phyloP scores from a whole-genome alignment of 2,113 vertebrate genomes.

The Eclectus roratus region DNA sequence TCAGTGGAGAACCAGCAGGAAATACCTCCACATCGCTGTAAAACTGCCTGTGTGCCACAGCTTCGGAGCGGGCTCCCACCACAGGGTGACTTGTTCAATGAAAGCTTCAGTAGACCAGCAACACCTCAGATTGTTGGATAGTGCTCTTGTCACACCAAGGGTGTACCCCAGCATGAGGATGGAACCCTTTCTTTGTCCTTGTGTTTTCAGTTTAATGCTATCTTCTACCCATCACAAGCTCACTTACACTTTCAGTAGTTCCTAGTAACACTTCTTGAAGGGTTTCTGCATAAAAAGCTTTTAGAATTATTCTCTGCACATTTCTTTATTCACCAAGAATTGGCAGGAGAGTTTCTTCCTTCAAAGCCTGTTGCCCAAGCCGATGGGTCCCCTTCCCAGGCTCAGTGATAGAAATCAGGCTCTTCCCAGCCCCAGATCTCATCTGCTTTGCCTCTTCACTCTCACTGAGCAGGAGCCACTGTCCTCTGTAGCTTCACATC shows the following conservation, averaged over 20 bases:
- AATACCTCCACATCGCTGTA: neutral
- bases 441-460: neutral
- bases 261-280: neutral
- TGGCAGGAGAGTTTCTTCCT: neutral
- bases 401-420: neutral
- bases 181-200: neutral
- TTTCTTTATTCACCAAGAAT: neutral
- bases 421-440: neutral
- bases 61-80: neutral
- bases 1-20: neutral
- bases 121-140: neutral
- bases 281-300: neutral
- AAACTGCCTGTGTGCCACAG: neutral
- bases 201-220: neutral
- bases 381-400: neutral
- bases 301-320: neutral
- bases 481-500: neutral
- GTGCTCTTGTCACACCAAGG: neutral
- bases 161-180: neutral
- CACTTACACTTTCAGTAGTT: neutral
- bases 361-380: neutral
- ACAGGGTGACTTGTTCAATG: accelerated
- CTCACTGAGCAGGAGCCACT: accelerated
- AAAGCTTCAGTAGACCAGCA: neutral
- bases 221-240: neutral